Conservation (phyloP, 1,140 invertebrate species). For the Phthorimaea operculella region DNA sequence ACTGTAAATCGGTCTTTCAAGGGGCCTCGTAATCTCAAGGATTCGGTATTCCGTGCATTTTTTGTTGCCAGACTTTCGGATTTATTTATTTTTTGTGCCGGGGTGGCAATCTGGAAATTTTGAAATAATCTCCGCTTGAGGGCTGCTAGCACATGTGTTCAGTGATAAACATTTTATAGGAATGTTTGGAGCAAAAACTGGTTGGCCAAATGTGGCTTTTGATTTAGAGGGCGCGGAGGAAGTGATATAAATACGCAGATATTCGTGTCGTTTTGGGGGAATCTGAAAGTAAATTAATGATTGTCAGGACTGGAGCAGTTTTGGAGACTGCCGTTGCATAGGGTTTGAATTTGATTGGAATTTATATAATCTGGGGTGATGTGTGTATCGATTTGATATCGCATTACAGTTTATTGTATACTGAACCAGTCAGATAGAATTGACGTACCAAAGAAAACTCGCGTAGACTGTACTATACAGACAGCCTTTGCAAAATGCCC, state of each 20-base stretch:
- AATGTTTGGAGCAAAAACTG: constrained; percentile 58
- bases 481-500: too few species aligned
- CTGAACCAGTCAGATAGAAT: too few species aligned
- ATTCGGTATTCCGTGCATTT: constrained; percentile 42
- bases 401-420: too few species aligned
- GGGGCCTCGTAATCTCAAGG: constrained; percentile 44
- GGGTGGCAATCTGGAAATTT: constrained; percentile 65
- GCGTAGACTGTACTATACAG: too few species aligned
- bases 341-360: too few species aligned
- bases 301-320: too few species aligned
- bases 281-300: not conserved
- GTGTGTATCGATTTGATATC: too few species aligned
- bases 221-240: constrained; percentile 48
- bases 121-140: constrained; percentile 57
- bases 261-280: not conserved
- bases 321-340: too few species aligned
- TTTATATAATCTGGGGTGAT: too few species aligned
- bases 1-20: constrained; percentile 42
- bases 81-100: constrained; percentile 58
- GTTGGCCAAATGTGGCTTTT: constrained; percentile 51
- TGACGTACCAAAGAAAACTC: too few species aligned
- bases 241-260: constrained; percentile 28
- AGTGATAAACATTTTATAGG: constrained; percentile 66
- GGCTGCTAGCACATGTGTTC: constrained; percentile 45
- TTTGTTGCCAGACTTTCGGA: constrained; percentile 36